These are phyloP conservation scores for Xiphias gladius DNA, from an alignment of 2,113 vertebrate species.

Conservation along the genomic window DNA sequence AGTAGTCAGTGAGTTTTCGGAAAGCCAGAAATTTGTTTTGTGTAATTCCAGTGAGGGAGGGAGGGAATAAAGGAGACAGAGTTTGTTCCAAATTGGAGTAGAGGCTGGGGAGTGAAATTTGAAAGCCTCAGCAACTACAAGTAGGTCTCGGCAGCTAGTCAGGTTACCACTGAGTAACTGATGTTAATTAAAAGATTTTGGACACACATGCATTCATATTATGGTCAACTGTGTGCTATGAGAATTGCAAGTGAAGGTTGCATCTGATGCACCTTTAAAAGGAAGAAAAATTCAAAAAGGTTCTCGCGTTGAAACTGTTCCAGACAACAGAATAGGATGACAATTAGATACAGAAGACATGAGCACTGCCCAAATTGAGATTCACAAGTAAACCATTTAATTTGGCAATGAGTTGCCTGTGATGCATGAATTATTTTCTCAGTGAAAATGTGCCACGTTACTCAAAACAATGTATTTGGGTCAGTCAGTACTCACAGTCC, in stretches of 20 bases:
- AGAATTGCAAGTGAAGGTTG: neutral
- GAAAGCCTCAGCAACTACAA: constrained; percentile 22
- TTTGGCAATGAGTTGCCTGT: constrained; percentile 40
- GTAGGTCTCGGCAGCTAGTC: constrained; percentile 11
- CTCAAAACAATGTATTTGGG: constrained; percentile 75
- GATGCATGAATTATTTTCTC: constrained; percentile 56
- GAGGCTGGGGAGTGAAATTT: constrained; percentile 21
- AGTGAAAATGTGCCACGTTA: constrained; percentile 62
- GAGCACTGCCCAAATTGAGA: constrained; percentile 24
- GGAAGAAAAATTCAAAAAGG: neutral
- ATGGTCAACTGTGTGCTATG: neutral
- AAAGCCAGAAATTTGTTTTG: constrained; percentile 53
- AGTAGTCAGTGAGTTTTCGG: constrained; percentile 43
- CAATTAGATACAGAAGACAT: constrained; percentile 9
- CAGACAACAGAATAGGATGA: constrained; percentile 14
- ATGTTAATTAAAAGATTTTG: constrained; percentile 27
- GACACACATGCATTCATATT: constrained; percentile 13
- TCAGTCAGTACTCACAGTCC: constrained; percentile 65
- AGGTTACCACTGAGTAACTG: constrained; percentile 1
- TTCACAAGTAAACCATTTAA: constrained; percentile 52
- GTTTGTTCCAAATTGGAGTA: constrained; percentile 31
- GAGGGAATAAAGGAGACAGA: constrained; percentile 1
- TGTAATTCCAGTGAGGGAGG: constrained; percentile 40
- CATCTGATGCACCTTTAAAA: constrained; percentile 19
- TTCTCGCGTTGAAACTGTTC: neutral